Evolutionary conservation across 2,113 vertebrate genomes (phyloP), one percentile per base, ranked within the genome.

Genomic region (Psittacus erithacus): DNA sequence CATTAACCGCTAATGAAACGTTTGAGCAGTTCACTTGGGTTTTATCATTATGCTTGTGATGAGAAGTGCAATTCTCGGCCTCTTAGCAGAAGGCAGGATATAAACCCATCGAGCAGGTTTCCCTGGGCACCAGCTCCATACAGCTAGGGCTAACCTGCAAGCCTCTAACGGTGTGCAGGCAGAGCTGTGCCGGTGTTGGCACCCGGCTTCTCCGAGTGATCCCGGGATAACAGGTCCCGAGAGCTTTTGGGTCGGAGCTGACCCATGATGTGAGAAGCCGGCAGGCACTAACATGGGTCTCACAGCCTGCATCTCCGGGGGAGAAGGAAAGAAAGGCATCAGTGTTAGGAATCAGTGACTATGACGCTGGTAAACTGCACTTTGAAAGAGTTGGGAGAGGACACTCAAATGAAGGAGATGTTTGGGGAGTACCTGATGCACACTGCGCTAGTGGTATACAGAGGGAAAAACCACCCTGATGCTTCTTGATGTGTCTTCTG

Each of bases 401-500:
- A 74, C 59, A 50, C 11, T 23, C 6, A n/a, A 28, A 23, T 0
- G 23, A 11, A 19, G 12, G 50, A 22, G 52, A 3, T 38, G 27
- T 22, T 60, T 17, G 16, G n/a, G 29, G 47, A 44, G 44, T 1
- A 17, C 41, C 70, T 0, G 0, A 2, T 5, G 35, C 17, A 3
- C 10, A 2, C 62, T 22, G 27, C 2, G 17, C 23, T 83, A 0
- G 0, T 13, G 35, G 22, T 20, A 11, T 5, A 7, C 0, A 0
- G 49, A 69, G 20, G 10, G 10, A 33, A 46, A 73, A 63, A 25
- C 44, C 28, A 46, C 41, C 38, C 7, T 1, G 38, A 6, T 25
- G 64, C 76, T 84, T 83, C 24, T 35, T 88, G 20, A 55, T 43
- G 17, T 8, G 27, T 91, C 39, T 55, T 65, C 57, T 15, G 33